Evolutionary conservation across 2,797 vertebrate species (phyloP), one percentile per base, ranked within the genome.

Genomic region (Helarctos malayanus): DNA sequence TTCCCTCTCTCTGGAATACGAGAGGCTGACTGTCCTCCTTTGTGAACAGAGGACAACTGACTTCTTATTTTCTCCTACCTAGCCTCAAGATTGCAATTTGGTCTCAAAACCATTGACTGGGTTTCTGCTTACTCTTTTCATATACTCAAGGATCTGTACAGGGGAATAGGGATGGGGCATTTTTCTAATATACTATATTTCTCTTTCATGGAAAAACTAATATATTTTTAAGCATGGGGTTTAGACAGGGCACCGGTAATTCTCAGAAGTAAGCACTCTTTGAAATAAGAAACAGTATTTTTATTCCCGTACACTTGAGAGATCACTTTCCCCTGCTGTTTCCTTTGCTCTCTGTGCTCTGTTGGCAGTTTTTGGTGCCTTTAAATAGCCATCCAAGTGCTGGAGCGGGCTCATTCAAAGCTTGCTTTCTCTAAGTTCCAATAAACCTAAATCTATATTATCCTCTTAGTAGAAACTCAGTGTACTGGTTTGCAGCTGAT

Each of bases 121-220:
- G 3, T 83, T 45, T 93, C 32, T 84, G 29, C 16, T 4, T 94
- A n/a, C 92, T 63, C 29, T 85, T 89, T 82, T 56, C 68, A 0
- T 56, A 71, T n/a, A 65, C 25, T 85, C 79, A 93, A n/a, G 32
- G 15, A 21, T 88, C 63, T 45, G 9, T 41, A 32, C 5, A 32
- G 54, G 23, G 2, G 2, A 71, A 4, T 38, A 71, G 7, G 25
- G 10, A 14, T 45, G 3, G 54, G 32, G 19, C 2, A 23, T 52
- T 90, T 80, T 92, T 61, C 59, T 91, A 73, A 71, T 21, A 54
- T 69, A 45, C 1, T 69, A 1, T 78, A 61, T 93, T 91, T 96
- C 80, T 82, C 18, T 71, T 95, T 83, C 35, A 49, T 96, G 49
- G 56, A 52, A 68, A 91, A 91, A 75, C 38, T 59, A 96, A 71